Conservation (phyloP, 2,888 invertebrate genomes). For the Orchestes rusci region DNA sequence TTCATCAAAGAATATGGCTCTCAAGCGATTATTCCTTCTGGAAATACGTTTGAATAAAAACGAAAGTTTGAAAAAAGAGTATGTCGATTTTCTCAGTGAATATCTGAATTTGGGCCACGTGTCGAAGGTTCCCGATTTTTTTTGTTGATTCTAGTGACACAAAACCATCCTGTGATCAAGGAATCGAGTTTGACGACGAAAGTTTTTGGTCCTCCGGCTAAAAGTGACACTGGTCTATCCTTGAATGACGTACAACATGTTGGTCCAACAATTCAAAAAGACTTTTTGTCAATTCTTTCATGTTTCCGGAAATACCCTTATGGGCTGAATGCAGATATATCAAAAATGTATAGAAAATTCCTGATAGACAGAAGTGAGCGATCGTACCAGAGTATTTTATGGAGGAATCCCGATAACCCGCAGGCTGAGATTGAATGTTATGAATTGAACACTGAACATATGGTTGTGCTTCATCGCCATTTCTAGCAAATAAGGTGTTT, state of each 20-base stretch:
- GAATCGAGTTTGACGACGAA: slow-evolving; percentile 13
- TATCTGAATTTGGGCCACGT: slow-evolving; percentile 11
- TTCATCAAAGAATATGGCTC: neutral
- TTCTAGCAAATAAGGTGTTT: slow-evolving; percentile 18
- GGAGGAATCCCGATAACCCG: slow-evolving; percentile 6
- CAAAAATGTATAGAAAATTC: slow-evolving; percentile 18
- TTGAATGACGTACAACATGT: slow-evolving; percentile 16
- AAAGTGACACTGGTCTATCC: slow-evolving; percentile 14
- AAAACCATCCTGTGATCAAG: slow-evolving; percentile 9
- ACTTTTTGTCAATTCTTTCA: slow-evolving; percentile 11
- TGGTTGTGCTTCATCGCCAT: slow-evolving; percentile 19
- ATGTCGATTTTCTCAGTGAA: slow-evolving; percentile 11
- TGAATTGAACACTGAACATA: slow-evolving; percentile 16
- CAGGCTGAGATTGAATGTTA: slow-evolving; percentile 9
- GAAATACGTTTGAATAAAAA: slow-evolving; percentile 8
- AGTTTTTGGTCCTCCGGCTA: slow-evolving; percentile 17
- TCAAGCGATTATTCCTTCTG: slow-evolving; percentile 6
- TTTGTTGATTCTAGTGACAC: slow-evolving; percentile 1
- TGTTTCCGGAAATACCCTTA: slow-evolving; percentile 2
- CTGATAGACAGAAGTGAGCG: slow-evolving; percentile 4
- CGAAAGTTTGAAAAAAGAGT: slow-evolving; percentile 6
- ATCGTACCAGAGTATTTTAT: slow-evolving; percentile 12
- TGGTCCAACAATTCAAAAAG: slow-evolving; percentile 18
- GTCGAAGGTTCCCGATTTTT: slow-evolving; percentile 5
- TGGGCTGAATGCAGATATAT: slow-evolving; percentile 14